These are phyloP conservation scores for Myzus persicae DNA, from an alignment of 1,140 invertebrate genomes.

Conservation along the genomic window DNA sequence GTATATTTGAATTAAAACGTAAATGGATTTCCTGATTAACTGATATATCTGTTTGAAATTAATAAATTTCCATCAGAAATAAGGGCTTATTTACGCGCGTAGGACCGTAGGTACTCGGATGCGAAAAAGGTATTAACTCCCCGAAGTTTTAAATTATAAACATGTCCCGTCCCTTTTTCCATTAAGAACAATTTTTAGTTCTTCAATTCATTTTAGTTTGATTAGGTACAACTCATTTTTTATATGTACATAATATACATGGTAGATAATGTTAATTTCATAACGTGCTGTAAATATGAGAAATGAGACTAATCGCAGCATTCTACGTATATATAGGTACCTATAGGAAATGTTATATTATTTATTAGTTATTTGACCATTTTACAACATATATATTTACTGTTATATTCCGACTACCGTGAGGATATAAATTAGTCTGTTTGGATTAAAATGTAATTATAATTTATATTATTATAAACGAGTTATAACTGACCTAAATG, in stretches of 20 bases:
- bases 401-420: background rate
- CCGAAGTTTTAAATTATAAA: conserved; percentile 23
- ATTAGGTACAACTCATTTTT: no score
- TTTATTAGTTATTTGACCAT: background rate
- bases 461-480: conserved; percentile 12
- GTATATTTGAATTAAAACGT: background rate
- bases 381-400: background rate
- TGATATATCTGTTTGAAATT: background rate
- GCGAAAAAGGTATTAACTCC: background rate
- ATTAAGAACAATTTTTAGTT: background rate
- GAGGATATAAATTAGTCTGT: background rate
- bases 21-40: conserved; percentile 22
- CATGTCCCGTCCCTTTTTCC: background rate
- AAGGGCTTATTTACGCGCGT: background rate
- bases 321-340: background rate
- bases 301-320: background rate
- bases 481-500: background rate
- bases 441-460: background rate
- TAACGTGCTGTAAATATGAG: background rate
- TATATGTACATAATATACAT: no score
- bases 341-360: background rate
- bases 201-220: background rate
- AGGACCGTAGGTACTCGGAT: background rate
- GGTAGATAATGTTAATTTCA: background rate
- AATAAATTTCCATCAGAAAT: background rate